phyloP scores from a whole-genome alignment of 2,888 invertebrate species.

The Agriopis aurantiaria region DNA sequence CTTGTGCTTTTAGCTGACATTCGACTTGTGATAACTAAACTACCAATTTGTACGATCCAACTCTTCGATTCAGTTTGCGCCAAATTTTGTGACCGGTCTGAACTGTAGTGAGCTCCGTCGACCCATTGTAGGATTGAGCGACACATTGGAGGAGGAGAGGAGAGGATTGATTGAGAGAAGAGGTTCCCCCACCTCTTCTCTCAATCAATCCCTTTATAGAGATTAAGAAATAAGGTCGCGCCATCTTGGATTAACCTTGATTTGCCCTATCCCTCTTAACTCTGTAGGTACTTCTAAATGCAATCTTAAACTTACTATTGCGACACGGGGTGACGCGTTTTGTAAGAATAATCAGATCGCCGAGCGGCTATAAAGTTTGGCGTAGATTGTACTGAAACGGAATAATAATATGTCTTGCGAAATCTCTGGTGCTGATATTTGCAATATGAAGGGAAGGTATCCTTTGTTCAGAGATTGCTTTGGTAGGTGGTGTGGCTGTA shows the following conservation, averaged over 20 bases:
- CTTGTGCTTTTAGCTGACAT: constrained; percentile 28
- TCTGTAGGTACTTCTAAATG: too few relatives aligned
- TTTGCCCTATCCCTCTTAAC: too few relatives aligned
- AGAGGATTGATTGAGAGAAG: too few relatives aligned
- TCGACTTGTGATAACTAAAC: constrained; percentile 22
- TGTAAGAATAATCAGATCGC: too few relatives aligned
- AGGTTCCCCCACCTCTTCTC: too few relatives aligned
- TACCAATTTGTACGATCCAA: constrained; percentile 24
- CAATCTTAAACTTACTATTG: too few relatives aligned
- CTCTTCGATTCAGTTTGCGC: constrained; percentile 3
- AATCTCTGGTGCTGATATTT: constrained; percentile 24
- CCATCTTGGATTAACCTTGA: too few relatives aligned
- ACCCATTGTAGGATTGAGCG: too few relatives aligned
- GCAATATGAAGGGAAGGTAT: constrained; percentile 21
- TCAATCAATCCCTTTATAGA: background rate
- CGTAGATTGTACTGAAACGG: constrained; percentile 5
- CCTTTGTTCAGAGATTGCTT: constrained; percentile 24
- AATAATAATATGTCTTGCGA: constrained; percentile 12
- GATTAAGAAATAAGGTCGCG: background rate
- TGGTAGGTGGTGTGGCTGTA: constrained; percentile 11
- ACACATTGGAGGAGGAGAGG: too few relatives aligned
- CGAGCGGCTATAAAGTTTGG: background rate
- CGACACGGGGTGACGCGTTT: too few relatives aligned
- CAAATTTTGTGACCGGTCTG: background rate
- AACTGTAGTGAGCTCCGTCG: background rate